Base-by-base conservation (phyloP, 2,113 vertebrate species). In the Castor canadensis region DNA sequence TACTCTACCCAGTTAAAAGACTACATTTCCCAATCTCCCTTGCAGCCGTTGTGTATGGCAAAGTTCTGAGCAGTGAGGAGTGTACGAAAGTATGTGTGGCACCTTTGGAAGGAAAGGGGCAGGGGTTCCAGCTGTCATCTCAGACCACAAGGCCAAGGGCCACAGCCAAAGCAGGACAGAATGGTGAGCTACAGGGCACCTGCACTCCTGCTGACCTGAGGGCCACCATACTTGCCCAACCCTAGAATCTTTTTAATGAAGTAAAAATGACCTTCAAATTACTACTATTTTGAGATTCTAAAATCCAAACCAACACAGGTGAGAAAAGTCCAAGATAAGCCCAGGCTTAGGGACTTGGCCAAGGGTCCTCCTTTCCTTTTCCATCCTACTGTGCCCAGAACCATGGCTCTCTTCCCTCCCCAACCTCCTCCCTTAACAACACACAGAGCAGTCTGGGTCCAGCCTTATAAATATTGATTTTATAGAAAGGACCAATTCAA, bases 401-500 rank as follows among this genome's bases (percentile, higher is more conserved):
- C 77, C n/a, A 2, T 1, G 6, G 10, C 8, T 22, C 40, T 38
- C 62, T 40, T 79, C 71, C 38, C 24, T 47, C 66, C 38, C 52
- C 58, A 80, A 28, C 10, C 8, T 60, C 85, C 69, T 45, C 87
- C 66, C 87, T 62, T 32, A 92, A 90, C 87, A 97, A 95, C 94
- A 97, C 77, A 97, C 56, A 97, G 91, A 95, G n/a, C 82, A 97
- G 95, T 80, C 92, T 76, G 86, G 60, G 91, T 90, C 92, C 96
- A 93, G 77, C 92, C 93, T 97, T 97, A 98, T 97, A 98, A 98
- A 98, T 97, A 98, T 11, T 93, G 93, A 95, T 91, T 98, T 98
- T 98, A 98, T 98, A 97, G 95, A 98, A 98, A 97, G 95, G 89
- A 97, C 97, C 95, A 96, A 97, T 97, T 92, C 73, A 97, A 97